Evolutionary conservation across 2,113 vertebrate genomes (phyloP).

Genomic region (Muntiacus muntjak): DNA sequence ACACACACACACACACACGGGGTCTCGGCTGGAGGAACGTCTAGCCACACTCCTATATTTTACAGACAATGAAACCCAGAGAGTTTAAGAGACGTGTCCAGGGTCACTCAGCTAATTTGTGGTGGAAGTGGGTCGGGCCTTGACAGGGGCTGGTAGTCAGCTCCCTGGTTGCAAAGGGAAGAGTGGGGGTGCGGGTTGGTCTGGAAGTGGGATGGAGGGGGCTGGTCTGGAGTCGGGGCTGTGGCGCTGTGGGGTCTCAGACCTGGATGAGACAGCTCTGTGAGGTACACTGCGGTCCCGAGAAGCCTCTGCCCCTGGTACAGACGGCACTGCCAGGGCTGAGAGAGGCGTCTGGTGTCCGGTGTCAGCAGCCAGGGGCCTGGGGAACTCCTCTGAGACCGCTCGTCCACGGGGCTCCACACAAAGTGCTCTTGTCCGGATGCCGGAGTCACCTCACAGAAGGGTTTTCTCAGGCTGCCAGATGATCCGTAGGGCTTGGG

Average conservation of each 20-base stretch:
- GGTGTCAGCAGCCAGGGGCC: slow-evolving; percentile 60
- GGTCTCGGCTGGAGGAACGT: background rate
- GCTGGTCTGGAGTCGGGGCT: background rate
- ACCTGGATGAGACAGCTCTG: slow-evolving; percentile 50
- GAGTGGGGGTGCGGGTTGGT: background rate
- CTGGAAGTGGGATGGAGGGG: background rate
- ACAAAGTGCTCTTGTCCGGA: slow-evolving; percentile 70
- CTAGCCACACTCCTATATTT: background rate
- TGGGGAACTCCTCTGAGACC: background rate
- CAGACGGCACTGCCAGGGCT: slow-evolving; percentile 60
- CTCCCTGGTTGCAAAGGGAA: background rate
- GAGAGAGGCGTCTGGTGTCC: slow-evolving; percentile 1
- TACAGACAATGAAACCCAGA: background rate
- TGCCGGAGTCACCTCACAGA: slow-evolving; percentile 62
- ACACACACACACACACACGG: background rate
- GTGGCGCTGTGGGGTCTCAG: background rate
- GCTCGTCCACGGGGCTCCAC: slow-evolving; percentile 63
- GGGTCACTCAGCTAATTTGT: background rate
- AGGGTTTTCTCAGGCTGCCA: slow-evolving; percentile 30
- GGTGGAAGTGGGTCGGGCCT: background rate
- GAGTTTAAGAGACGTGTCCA: background rate
- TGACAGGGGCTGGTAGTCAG: background rate
- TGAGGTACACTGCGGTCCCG: background rate
- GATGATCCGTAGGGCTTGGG: background rate
- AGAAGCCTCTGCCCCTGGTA: slow-evolving; percentile 50